Evolutionary conservation across 2,888 invertebrate genomes (phyloP), one percentile per base, ranked within the genome.

Genomic region (Lepidocyrtinus sp.): DNA sequence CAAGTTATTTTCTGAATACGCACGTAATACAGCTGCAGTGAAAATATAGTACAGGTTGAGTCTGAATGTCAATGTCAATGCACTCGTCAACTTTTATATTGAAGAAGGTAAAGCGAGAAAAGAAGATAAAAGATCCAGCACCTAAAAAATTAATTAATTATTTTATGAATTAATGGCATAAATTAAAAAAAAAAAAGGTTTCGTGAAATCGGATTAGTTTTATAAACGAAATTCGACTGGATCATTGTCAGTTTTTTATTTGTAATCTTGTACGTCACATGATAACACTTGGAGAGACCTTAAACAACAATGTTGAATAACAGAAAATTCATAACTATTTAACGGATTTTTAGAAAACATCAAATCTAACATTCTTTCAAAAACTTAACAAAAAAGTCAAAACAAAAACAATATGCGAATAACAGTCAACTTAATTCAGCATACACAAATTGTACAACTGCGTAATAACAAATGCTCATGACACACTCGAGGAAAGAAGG

Each of bases 261-360:
- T 50, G 50, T 71, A 71, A 62, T 62, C 61, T 71, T 62, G 61
- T 27, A 62, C 71, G 62, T 62, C 62, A 71, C 61, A 55, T 24
- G 36, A 62, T 71, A 62, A 22, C 45, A 68, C n/a, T 46, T 68
- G 46, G 22, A 71, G 71, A 71, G 71, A 71, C 71, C 71, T 71
- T 61, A 67, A 71, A 68, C 68, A 71, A 71, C 61, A 27, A 61
- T 62, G 55, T 71, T 62, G 36, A 61, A 50, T 55, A 69, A 59
- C 69, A 62, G 27, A 27, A 70, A 67, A n/a, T 36, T 7, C 24
- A 63, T 21, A 69, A 50, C 50, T n/a, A 50, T 7, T 50, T 50
- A n/a, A 67, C 55, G 55, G 55, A 55, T 65, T 68, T 25, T 61
- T 46, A 46, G 50, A 55, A 50, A 55, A 50, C 26, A 55, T 68